Conservation (phyloP, 2,797 vertebrate genomes). For the Aselliscus stoliczkanus region DNA sequence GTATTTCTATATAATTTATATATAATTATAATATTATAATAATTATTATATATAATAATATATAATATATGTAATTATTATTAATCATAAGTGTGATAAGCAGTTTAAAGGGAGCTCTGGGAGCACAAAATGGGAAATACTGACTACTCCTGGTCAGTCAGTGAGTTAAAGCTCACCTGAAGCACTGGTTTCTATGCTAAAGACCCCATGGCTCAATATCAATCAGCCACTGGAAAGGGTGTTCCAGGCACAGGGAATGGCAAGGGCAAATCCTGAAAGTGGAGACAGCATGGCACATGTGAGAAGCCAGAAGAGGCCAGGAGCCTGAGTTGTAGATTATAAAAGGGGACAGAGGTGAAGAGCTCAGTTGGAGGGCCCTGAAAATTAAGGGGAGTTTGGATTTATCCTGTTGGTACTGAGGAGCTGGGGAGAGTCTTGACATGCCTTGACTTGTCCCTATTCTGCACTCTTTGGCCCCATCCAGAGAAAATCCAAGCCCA, state of each 20-base stretch:
- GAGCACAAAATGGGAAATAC: not conserved
- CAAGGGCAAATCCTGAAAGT: constrained; percentile 64
- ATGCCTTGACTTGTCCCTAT: not conserved
- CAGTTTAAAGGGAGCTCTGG: not conserved
- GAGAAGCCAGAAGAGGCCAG: not conserved
- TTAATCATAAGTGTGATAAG: not conserved
- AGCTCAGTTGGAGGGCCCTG: not conserved
- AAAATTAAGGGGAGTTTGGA: not conserved
- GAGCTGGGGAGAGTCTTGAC: rapidly evolving
- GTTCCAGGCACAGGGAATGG: no score
- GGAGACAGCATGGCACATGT: not conserved
- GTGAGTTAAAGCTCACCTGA: not conserved
- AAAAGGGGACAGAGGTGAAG: not conserved
- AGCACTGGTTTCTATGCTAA: not conserved
- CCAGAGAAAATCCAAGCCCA: not conserved
- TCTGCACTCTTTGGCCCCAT: not conserved
- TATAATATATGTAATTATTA: no score
- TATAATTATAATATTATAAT: no score
- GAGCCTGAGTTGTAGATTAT: no score
- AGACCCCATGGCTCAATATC: not conserved
- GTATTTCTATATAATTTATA: no score
- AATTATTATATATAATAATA: no score
- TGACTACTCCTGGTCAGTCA: no score
- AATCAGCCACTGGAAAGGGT: not conserved
- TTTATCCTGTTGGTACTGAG: not conserved